Evolutionary conservation across 2,797 vertebrate genomes (phyloP).

Genomic region (Zalophus californianus): DNA sequence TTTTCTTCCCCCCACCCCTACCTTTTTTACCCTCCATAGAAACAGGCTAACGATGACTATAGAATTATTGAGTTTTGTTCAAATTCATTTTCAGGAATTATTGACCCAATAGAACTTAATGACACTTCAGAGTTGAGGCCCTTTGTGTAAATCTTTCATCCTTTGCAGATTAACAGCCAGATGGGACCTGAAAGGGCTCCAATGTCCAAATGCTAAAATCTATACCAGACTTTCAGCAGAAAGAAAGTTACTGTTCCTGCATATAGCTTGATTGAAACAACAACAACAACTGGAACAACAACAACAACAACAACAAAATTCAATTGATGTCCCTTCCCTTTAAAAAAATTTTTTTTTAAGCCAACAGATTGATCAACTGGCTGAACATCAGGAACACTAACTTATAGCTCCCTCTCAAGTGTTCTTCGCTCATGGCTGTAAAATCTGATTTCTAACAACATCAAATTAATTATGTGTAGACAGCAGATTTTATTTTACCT

Average conservation of each 20-base stretch:
- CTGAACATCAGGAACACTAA: conserved; percentile 14
- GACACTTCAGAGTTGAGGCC: conserved; percentile 66
- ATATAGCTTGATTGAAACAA: conserved; percentile 13
- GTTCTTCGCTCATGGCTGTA: conserved; percentile 66
- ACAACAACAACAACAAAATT: neutral
- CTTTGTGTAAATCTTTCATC: conserved; percentile 64
- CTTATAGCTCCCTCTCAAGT: conserved; percentile 59
- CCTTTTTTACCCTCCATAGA: neutral
- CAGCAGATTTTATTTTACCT: conserved; percentile 62
- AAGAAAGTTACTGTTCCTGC: conserved; percentile 27
- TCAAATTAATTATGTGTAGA: conserved; percentile 77
- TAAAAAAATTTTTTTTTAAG: neutral
- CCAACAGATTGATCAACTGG: conserved; percentile 59
- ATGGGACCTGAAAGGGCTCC: conserved; percentile 59
- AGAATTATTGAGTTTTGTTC: conserved; percentile 63
- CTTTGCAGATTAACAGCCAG: conserved; percentile 62
- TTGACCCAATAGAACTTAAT: conserved; percentile 67
- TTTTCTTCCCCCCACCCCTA: neutral
- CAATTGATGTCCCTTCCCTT: conserved; percentile 36
- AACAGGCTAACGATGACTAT: conserved; percentile 25
- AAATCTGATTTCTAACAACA: conserved; percentile 77
- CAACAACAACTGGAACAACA: neutral
- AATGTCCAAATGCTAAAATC: conserved; percentile 62
- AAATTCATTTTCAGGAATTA: conserved; percentile 79
- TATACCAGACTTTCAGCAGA: conserved; percentile 48